Conservation (phyloP, 2,888 invertebrate species). For the Melinopterus prodromus region DNA sequence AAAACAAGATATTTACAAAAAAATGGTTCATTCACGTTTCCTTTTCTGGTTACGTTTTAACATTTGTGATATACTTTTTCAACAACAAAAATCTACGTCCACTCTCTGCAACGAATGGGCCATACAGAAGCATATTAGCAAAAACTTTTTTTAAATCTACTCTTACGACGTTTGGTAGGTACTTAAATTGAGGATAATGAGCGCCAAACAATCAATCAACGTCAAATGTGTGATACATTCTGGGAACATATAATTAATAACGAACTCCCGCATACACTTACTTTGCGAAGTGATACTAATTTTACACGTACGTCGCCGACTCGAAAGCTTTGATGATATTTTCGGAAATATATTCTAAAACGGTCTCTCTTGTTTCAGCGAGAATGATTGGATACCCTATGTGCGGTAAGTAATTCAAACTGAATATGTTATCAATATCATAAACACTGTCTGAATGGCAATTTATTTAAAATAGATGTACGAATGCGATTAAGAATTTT, state of each 20-base stretch:
- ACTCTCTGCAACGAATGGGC: too few species aligned
- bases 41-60: too few species aligned
- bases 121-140: too few species aligned
- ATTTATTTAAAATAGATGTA: too few species aligned
- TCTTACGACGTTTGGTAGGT: neutral
- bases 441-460: too few species aligned
- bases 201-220: neutral
- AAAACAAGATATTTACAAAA: too few species aligned
- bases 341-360: neutral
- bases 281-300: neutral
- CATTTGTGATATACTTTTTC: too few species aligned
- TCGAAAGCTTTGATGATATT: neutral
- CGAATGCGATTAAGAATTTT: too few species aligned
- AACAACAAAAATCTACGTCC: too few species aligned
- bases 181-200: neutral
- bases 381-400: neutral
- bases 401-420: neutral
- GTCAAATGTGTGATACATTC: neutral
- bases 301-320: neutral
- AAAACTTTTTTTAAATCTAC: neutral
- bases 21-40: too few species aligned
- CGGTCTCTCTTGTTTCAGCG: neutral
- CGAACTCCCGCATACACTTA: neutral
- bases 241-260: neutral
- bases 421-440: too few species aligned